Evolutionary conservation across 2,888 invertebrate genomes (phyloP), one percentile per base, ranked within the genome.

Genomic region (Heteromyza rotundicornis): DNA sequence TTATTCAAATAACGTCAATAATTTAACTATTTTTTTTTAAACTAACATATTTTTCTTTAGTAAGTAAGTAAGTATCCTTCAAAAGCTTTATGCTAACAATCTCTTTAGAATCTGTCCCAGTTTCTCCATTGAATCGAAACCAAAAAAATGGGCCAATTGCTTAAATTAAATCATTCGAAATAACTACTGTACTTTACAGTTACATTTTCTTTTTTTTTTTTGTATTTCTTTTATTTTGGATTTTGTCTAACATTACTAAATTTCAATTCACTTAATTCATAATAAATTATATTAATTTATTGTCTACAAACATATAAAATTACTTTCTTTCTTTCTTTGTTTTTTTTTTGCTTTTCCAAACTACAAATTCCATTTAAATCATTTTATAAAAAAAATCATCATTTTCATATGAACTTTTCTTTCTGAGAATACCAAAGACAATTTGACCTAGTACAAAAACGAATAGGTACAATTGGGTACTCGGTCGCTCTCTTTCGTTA

Each of bases 251-350:
- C n/a, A 49, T 23, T 32, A 50, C 40, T 51, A 68, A 65, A 60
- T 66, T 64, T 62, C n/a, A n/a, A n/a, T n/a, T n/a, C n/a, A n/a
- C n/a, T n/a, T n/a, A n/a, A 64, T 59, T 47, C 60, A n/a, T 47
- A 47, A 47, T 47, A 19, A 52, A 27, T 61, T 61, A 27, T 66
- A 59, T 61, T 70, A 66, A 72, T 75, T 57, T 75, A 75, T 76
- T 75, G 75, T 75, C 75, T 75, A 75, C 72, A 69, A 75, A 75
- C 74, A 72, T 76, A 72, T 65, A 64, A 52, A 65, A 54, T 27
- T 14, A 20, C 32, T 16, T 12, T n/a, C n/a, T n/a, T n/a, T n/a
- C n/a, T n/a, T n/a, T n/a, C n/a, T n/a, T n/a, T n/a, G n/a, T n/a
- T n/a, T n/a, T n/a, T n/a, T n/a, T n/a, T 12, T 57, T 52, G 12